Conservation (phyloP, 2,797 vertebrate species). For the Gymnoscopelus microlampas region DNA sequence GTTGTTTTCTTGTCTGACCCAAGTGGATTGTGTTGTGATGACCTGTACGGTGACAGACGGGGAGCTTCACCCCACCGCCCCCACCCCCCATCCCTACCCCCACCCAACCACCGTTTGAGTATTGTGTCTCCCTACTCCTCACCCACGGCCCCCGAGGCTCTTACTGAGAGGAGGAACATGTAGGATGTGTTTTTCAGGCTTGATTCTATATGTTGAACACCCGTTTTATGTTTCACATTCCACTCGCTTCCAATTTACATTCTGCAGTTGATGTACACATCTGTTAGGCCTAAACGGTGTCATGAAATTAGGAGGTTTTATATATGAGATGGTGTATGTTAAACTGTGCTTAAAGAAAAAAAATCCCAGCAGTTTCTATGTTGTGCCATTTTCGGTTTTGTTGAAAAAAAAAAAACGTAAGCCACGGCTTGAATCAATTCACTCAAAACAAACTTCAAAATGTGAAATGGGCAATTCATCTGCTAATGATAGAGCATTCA, state of each 20-base stretch:
- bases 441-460: constrained; percentile 9
- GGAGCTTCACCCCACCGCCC: constrained; percentile 22
- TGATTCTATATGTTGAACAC: constrained; percentile 32
- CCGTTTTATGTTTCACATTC: constrained; percentile 54
- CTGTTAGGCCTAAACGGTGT: not conserved
- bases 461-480: constrained; percentile 33
- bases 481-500: constrained; percentile 32
- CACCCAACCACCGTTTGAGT: not conserved
- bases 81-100: constrained; percentile 17
- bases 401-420: constrained; percentile 12
- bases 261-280: constrained; percentile 33
- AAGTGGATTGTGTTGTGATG: constrained; percentile 56
- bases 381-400: constrained; percentile 10
- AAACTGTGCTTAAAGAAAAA: constrained; percentile 16
- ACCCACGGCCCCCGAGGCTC: constrained; percentile 36
- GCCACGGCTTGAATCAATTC: constrained; percentile 18
- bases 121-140: constrained; percentile 56
- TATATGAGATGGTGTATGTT: constrained; percentile 24
- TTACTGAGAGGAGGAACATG: constrained; percentile 6
- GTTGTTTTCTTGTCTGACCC: constrained; percentile 54
- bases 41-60: constrained; percentile 53
- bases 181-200: constrained; percentile 30
- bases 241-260: constrained; percentile 18
- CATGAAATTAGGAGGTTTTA: constrained; percentile 1
- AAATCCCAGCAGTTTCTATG: not conserved